phyloP scores from a whole-genome alignment of 1,140 invertebrate species.

The Trissolcus basalis region DNA sequence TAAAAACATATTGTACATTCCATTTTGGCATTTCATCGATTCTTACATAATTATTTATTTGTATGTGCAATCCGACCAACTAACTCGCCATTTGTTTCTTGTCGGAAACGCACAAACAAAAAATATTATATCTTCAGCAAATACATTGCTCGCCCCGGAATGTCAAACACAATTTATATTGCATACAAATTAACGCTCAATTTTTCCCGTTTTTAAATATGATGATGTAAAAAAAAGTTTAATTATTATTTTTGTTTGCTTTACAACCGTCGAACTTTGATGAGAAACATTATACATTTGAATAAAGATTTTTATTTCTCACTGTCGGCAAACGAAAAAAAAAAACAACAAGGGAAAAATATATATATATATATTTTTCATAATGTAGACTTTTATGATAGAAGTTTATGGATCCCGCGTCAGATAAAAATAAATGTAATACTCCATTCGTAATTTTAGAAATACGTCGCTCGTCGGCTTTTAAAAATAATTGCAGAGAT shows the following conservation, averaged over 20 bases:
- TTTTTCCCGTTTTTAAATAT: conserved; percentile 24
- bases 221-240: conserved; percentile 29
- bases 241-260: neutral
- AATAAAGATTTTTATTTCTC: conserved; percentile 39
- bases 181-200: neutral
- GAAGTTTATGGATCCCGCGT: conserved; percentile 30
- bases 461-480: conserved; percentile 36
- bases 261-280: conserved; percentile 6
- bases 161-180: conserved; percentile 20
- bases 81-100: conserved; percentile 30
- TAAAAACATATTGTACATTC: conserved; percentile 46
- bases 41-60: conserved; percentile 29
- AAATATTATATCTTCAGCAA: conserved; percentile 9
- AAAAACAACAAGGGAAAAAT: conserved; percentile 28
- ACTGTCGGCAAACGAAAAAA: conserved; percentile 33
- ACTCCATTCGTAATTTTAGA: conserved; percentile 53
- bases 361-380: conserved; percentile 28
- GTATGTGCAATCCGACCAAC: conserved; percentile 32
- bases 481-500: conserved; percentile 54
- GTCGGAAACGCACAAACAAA: conserved; percentile 35
- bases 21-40: conserved; percentile 30
- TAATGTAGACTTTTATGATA: conserved; percentile 47
- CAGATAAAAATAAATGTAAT: conserved; percentile 54
- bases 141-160: conserved; percentile 19
- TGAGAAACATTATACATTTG: conserved; percentile 31